Conservation (phyloP, 1,140 invertebrate genomes). For the Papilio aristodemus region DNA sequence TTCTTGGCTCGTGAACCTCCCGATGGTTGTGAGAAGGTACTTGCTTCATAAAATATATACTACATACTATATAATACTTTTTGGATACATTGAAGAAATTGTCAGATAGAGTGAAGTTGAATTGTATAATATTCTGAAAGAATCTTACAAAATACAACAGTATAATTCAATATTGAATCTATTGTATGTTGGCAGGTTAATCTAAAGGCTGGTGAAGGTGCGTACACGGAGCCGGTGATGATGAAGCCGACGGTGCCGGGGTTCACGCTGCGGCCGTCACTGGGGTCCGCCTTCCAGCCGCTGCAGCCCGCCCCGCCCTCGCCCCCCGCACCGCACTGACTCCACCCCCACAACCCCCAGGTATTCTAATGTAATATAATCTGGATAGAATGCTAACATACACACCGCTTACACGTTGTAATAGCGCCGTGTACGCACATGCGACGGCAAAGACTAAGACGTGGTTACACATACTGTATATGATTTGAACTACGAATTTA, state of each 20-base stretch:
- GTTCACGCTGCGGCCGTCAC: slow-evolving; percentile 90
- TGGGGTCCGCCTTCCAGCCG: slow-evolving; percentile 90
- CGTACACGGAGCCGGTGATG: slow-evolving; percentile 61
- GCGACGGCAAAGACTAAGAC: too few species aligned
- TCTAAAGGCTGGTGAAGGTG: slow-evolving; percentile 80
- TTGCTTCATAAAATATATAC: neutral
- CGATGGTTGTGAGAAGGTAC: slow-evolving; percentile 92
- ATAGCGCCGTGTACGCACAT: too few species aligned
- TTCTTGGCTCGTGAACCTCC: slow-evolving; percentile 92
- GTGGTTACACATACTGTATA: too few species aligned
- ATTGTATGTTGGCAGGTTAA: slow-evolving; percentile 73
- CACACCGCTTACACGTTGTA: neutral
- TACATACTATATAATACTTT: too few species aligned
- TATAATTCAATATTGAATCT: slow-evolving; percentile 3
- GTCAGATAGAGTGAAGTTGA: too few species aligned
- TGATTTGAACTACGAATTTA: too few species aligned
- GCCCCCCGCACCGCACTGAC: slow-evolving; percentile 77
- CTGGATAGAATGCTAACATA: neutral
- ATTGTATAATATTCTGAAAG: too few species aligned
- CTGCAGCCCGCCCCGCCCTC: slow-evolving; percentile 82
- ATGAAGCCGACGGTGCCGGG: slow-evolving; percentile 83
- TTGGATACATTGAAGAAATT: neutral
- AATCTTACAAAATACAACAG: too few species aligned
- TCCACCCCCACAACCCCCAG: slow-evolving; percentile 30
- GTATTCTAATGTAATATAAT: neutral